Evolutionary conservation across 2,797 vertebrate species (phyloP).

Genomic region (Eulemur albifrons): DNA sequence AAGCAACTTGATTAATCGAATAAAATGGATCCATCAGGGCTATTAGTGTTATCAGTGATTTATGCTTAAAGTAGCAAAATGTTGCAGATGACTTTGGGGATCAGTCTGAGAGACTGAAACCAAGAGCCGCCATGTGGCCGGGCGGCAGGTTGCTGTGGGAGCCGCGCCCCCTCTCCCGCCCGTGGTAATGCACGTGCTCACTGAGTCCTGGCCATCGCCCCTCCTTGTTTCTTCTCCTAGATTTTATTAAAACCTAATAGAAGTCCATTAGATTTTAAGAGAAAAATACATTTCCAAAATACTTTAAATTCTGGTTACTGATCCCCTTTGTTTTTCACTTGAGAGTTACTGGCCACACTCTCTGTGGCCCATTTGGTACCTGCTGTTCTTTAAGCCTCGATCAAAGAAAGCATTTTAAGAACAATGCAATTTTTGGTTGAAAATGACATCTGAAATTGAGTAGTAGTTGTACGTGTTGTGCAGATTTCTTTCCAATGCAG

Average conservation of each 20-base stretch:
- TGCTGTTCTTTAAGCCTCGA: background rate
- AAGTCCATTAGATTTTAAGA: background rate
- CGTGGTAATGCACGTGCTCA: background rate
- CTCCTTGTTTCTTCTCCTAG: background rate
- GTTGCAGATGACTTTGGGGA: conserved; percentile 31
- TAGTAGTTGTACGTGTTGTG: fast-evolving
- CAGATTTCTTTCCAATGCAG: background rate
- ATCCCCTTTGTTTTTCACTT: background rate
- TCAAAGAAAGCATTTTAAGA: background rate
- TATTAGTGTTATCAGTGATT: conserved; percentile 57
- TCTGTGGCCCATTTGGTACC: background rate
- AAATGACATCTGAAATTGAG: background rate
- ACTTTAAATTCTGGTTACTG: background rate
- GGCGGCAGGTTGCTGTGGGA: background rate
- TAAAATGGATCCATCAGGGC: conserved; percentile 45
- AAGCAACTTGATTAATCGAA: conserved; percentile 52
- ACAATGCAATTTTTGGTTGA: background rate
- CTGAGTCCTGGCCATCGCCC: background rate
- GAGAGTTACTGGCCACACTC: background rate
- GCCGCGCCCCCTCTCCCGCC: fast-evolving
- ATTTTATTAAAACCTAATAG: background rate
- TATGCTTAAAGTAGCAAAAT: conserved; percentile 54
- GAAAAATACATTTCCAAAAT: background rate
- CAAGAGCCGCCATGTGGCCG: background rate
- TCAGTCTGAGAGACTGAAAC: conserved; percentile 13